Conservation (phyloP, 1,140 invertebrate species). For the Olivierus martensii region DNA sequence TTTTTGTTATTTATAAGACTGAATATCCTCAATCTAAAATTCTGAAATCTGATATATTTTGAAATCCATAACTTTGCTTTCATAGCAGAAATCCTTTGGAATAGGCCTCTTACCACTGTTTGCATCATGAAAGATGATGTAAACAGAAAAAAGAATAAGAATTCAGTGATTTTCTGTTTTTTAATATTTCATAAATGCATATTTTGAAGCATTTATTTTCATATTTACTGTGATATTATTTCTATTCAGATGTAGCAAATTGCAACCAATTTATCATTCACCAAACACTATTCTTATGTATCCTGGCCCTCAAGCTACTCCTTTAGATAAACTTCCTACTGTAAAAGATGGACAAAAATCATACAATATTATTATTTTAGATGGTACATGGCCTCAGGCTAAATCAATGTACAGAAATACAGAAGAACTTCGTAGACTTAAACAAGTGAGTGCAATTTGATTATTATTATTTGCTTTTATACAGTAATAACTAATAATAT, state of each 20-base stretch:
- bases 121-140: no score
- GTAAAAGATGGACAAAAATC: constrained; percentile 24
- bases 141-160: no score
- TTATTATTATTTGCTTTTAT: no score
- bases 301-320: constrained; percentile 52
- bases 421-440: constrained; percentile 27
- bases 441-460: constrained; percentile 28
- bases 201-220: no score
- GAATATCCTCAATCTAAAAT: no score
- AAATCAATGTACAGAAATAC: constrained; percentile 42
- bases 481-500: background rate
- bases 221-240: background rate
- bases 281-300: constrained; percentile 62
- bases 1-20: no score
- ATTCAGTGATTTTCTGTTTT: no score
- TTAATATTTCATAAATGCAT: no score
- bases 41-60: no score
- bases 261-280: constrained; percentile 7
- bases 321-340: constrained; percentile 26
- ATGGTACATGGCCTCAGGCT: constrained; percentile 90
- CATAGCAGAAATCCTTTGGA: no score
- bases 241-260: constrained; percentile 2
- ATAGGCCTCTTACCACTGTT: no score
- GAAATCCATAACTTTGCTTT: no score
- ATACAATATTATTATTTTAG: constrained; percentile 73